Evolutionary conservation across 2,797 vertebrate species (phyloP), one percentile per base, ranked within the genome.

Genomic region (Falco naumanni): DNA sequence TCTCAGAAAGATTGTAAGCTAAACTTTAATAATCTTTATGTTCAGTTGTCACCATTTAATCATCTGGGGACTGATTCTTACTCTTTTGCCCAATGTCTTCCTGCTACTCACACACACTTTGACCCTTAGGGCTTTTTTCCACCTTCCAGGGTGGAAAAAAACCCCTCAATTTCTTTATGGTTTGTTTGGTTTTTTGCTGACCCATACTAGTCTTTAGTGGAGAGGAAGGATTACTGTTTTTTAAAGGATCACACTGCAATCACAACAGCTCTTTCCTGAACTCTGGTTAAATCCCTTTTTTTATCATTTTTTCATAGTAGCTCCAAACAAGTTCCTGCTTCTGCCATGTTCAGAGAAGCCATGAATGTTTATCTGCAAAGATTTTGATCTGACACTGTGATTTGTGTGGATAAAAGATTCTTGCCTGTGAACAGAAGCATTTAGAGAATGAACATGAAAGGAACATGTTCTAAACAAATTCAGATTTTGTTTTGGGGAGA

Each of bases 81-180:
- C 17, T 61, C 19, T 61, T 82, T 72, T 56, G 5, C 19, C 7
- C 3, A 63, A 4, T 50, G 6, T 85, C 9, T 41, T 77, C 26
- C 50, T 41, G 17, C 5, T 82, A 16, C 19, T 66, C 31, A 37
- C 6, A 34, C 5, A 29, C 5, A 21, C 10, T 53, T 87, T 21
- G 60, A 70, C 1, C 3, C 71, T 80, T 51, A 28, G 16, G 12
- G 0, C 5, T 78, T 80, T 84, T 34, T 60, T 16, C 20, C 4
- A 45, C 8, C 18, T 65, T 60, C 9, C 24, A 66, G 19, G 37
- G 8, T 53, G 9, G 5, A 37, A 74, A 74, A 70, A 18, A 2
- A 0, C 1, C 10, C 10, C 1, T 3, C 26, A 57, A 60, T 41
- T 86, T 18, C 5, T 59, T 87, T 53, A 63, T 13, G 2, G 11